Evolutionary conservation across 2,797 vertebrate species (phyloP), one percentile per base, ranked within the genome.

Genomic region (Balearica regulorum): DNA sequence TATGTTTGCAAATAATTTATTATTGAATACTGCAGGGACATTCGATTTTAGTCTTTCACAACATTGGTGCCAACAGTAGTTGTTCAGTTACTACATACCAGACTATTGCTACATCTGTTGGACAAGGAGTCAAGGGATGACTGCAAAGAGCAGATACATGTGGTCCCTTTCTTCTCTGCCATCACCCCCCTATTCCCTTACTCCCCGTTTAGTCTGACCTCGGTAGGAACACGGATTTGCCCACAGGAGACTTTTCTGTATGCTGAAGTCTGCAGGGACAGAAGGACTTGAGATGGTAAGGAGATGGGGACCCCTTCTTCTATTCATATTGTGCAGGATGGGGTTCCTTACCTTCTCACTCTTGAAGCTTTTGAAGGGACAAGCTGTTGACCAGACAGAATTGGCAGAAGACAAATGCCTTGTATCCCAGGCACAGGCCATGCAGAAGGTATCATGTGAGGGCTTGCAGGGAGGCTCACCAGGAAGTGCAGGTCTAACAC

Each of bases 381-480:
- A 75, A 43, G 46, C 26, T 69, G 7, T 68, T 29, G 37, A 33
- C 5, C 0, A 4, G 55, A 28, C 13, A 25, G 65, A 77, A 29
- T 5, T 4, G 29, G 18, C 46, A 39, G 58, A 37, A 75, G 26
- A 48, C 22, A 13, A 24, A 33, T 2, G 25, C 44, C 41, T 28
- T 55, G 17, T 31, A 41, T 44, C 24, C 13, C 24, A 9, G 24
- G 55, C 9, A 37, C 33, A 28, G 57, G 51, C 39, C 35, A 14
- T 0, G 4, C 35, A 17, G 33, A 39, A 31, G 10, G 28, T 31
- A 21, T 7, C 26, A 7, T 13, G 6, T 28, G 41, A 58, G 54
- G 51, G 53, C 39, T 65, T 4, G 1, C 26, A 21, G 51, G 33
- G 43, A 55, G 31, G 37, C 49, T 64, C 0, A 2, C n/a, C 0